Conservation (phyloP, 2,888 invertebrate genomes). For the Crossocerus cetratus region DNA sequence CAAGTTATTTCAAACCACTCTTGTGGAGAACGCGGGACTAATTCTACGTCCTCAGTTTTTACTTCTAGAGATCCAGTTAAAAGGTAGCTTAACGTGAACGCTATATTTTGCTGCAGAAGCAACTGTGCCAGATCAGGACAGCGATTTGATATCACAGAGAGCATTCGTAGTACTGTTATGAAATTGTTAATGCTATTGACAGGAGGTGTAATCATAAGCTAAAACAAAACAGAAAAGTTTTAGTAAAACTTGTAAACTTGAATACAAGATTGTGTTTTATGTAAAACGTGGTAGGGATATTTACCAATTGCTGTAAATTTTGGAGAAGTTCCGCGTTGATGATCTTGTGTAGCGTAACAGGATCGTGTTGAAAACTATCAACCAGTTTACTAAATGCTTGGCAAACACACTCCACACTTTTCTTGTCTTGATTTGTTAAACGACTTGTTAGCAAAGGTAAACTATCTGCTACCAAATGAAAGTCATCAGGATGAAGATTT, state of each 20-base stretch:
- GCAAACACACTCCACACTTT: constrained; percentile 98
- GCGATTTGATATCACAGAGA: constrained; percentile 96
- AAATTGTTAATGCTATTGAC: constrained; percentile 96
- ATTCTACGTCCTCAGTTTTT: constrained; percentile 84
- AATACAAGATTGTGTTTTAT: constrained; percentile 52
- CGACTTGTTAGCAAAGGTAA: constrained; percentile 89
- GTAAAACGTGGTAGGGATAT: too few relatives aligned
- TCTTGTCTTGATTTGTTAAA: constrained; percentile 94
- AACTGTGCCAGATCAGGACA: constrained; percentile 96
- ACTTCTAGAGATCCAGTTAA: constrained; percentile 91
- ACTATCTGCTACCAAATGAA: constrained; percentile 93
- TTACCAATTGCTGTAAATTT: constrained; percentile 93
- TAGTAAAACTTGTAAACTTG: not conserved
- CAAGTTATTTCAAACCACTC: constrained; percentile 98
- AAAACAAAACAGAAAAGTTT: constrained; percentile 56
- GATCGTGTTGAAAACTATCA: constrained; percentile 96
- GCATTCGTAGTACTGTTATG: constrained; percentile 96
- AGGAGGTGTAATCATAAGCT: constrained; percentile 96
- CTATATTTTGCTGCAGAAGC: constrained; percentile 95
- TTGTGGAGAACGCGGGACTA: constrained; percentile 94
- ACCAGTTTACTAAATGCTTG: constrained; percentile 97
- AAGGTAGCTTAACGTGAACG: constrained; percentile 95
- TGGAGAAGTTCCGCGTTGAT: constrained; percentile 94
- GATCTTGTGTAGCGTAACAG: constrained; percentile 93
- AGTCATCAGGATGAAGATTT: constrained; percentile 95